These are phyloP conservation scores for Momotus momota DNA, from an alignment of 2,797 vertebrate genomes.

Conservation along the genomic window DNA sequence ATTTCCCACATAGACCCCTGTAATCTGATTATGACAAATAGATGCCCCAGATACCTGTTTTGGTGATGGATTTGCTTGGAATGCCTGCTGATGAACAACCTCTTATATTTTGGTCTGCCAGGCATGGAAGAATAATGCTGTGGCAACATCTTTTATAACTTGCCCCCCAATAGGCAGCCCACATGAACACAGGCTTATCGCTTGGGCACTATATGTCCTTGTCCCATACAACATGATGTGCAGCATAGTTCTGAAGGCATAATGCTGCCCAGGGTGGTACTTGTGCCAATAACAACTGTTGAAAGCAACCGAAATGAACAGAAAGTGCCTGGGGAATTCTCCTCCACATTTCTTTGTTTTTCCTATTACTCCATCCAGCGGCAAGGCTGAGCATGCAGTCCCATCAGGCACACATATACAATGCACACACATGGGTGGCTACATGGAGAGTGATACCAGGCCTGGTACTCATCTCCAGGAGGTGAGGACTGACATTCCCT, in stretches of 20 bases:
- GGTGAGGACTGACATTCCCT: background rate
- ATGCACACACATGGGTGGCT: background rate
- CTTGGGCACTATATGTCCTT: background rate
- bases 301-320: background rate
- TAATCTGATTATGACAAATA: background rate
- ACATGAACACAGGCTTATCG: background rate
- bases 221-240: background rate
- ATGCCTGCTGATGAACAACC: background rate
- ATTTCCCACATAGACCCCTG: background rate
- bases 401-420: background rate
- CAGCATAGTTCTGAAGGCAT: background rate
- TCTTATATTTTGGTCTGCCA: background rate
- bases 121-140: accelerated
- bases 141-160: background rate
- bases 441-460: background rate
- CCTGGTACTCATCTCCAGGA: background rate
- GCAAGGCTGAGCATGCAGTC: background rate
- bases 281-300: background rate
- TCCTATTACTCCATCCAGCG: background rate
- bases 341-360: background rate
- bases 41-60: background rate
- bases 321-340: background rate
- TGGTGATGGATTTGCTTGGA: background rate
- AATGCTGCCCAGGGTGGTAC: background rate
- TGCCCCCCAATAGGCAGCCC: background rate